A percentile compares a stretch with the other conserved stretches of the same genome.
Evolutionary conservation across 2,888 invertebrate species (phyloP).

Genomic region (Caradrina clavipalpis): DNA sequence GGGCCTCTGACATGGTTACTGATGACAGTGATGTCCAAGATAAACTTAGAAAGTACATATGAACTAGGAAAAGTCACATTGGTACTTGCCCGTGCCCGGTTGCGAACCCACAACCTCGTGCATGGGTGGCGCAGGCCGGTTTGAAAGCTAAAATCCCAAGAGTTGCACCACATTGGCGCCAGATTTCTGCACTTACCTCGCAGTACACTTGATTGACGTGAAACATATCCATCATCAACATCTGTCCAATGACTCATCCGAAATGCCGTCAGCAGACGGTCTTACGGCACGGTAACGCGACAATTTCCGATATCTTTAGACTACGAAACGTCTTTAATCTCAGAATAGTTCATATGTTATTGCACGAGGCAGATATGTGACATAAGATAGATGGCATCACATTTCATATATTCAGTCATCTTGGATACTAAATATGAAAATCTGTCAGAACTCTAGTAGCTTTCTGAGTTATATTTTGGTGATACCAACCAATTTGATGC

Average conservation of each 20-base stretch:
- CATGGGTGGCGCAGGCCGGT: too few species aligned
- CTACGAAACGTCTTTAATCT: conserved; percentile 49
- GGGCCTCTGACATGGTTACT: too few species aligned
- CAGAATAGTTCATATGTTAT: conserved; percentile 42
- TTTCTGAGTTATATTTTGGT: too few species aligned
- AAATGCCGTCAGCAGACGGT: conserved; percentile 5
- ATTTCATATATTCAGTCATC: conserved; percentile 11
- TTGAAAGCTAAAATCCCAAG: too few species aligned
- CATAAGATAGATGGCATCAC: conserved; percentile 16
- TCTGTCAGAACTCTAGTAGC: background rate
- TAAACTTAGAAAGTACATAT: too few species aligned
- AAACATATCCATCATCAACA: conserved; percentile 19
- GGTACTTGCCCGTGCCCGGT: too few species aligned
- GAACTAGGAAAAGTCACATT: too few species aligned
- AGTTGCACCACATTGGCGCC: conserved; percentile 9
- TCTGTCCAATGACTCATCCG: conserved; percentile 22
- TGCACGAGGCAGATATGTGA: conserved; percentile 49
- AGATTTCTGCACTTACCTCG: conserved; percentile 2
- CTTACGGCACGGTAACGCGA: conserved; percentile 3
- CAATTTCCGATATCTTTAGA: conserved; percentile 29
- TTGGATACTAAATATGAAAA: background rate
- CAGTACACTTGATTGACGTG: conserved; percentile 26
- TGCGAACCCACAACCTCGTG: too few species aligned
- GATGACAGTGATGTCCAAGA: too few species aligned
- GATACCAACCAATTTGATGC: too few species aligned